These are phyloP conservation scores for Erpetoichthys calabaricus DNA, from an alignment of 2,797 vertebrate species.

Conservation along the genomic window DNA sequence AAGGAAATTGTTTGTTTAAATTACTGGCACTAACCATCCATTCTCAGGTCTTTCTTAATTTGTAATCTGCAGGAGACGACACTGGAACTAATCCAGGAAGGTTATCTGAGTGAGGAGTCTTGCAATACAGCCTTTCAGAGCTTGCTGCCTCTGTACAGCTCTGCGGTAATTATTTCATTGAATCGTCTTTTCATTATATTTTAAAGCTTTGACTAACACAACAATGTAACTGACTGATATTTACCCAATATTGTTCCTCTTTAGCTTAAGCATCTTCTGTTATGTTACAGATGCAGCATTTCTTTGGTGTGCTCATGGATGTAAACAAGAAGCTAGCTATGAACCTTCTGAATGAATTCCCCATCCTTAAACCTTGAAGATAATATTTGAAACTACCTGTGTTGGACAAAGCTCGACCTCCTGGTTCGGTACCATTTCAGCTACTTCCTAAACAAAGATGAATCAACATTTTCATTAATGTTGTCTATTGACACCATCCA, in stretches of 20 bases:
- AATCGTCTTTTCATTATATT: constrained; percentile 2
- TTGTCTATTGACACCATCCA: too few species aligned
- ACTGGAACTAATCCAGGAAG: constrained; percentile 54
- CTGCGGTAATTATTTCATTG: constrained; percentile 54
- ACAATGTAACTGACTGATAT: not conserved
- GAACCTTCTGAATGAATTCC: constrained; percentile 47
- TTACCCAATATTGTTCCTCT: not conserved
- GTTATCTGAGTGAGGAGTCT: constrained; percentile 59
- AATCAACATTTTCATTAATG: too few species aligned
- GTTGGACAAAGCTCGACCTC: constrained; percentile 16
- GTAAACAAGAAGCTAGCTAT: constrained; percentile 62
- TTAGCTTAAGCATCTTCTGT: constrained; percentile 12
- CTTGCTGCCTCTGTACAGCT: constrained; percentile 55
- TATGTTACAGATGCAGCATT: constrained; percentile 60
- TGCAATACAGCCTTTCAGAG: constrained; percentile 53
- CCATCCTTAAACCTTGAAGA: constrained; percentile 31
- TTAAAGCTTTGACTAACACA: too few species aligned
- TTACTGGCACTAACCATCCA: too few species aligned
- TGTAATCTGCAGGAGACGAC: constrained; percentile 50
- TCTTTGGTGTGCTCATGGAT: constrained; percentile 58
- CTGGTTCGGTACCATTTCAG: too few species aligned
- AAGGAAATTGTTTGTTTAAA: too few species aligned
- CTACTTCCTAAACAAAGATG: too few species aligned
- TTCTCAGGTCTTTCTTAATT: too few species aligned
- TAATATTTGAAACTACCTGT: constrained; percentile 18